These are phyloP conservation scores for Drosophila chauvacae DNA, from an alignment of 1,140 invertebrate genomes.

Conservation along the genomic window DNA sequence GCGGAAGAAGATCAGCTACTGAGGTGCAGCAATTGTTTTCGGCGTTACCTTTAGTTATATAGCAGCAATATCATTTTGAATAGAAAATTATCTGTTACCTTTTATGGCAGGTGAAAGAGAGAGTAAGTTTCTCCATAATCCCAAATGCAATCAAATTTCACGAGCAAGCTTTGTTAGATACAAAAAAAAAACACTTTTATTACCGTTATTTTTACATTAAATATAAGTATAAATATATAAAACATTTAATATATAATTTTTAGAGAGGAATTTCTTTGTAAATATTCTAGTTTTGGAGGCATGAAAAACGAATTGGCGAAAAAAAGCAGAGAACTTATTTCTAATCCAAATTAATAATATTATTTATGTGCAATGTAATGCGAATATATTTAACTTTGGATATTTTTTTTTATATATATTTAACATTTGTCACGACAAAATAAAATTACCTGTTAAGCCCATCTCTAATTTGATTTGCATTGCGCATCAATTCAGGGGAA, in stretches of 20 bases:
- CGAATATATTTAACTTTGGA: not conserved
- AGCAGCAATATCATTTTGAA: slow-evolving; percentile 12
- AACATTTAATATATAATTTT: not conserved
- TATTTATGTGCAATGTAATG: slow-evolving; percentile 6
- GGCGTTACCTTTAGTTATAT: slow-evolving; percentile 8
- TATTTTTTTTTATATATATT: not conserved
- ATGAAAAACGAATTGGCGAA: not conserved
- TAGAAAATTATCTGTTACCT: slow-evolving; percentile 28
- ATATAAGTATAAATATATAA: not conserved
- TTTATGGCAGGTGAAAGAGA: slow-evolving; percentile 10
- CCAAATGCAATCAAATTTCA: slow-evolving; percentile 25
- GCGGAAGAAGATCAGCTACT: slow-evolving; percentile 83
- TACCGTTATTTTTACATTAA: slow-evolving; percentile 10
- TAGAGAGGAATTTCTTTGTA: slow-evolving; percentile 3
- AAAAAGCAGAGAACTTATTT: not conserved
- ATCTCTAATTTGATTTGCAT: slow-evolving; percentile 8
- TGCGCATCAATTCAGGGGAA: not conserved
- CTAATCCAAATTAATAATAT: not conserved
- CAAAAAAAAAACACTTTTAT: slow-evolving; percentile 1
- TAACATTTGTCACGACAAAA: not conserved
- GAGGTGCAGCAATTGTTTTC: slow-evolving; percentile 24
- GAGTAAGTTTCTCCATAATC: not conserved
- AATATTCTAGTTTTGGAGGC: not conserved
- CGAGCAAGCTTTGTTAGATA: not conserved
- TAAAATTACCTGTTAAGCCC: not conserved